Evolutionary conservation across 2,113 vertebrate genomes (phyloP), one percentile per base, ranked within the genome.

Genomic region (Scopus umbretta): DNA sequence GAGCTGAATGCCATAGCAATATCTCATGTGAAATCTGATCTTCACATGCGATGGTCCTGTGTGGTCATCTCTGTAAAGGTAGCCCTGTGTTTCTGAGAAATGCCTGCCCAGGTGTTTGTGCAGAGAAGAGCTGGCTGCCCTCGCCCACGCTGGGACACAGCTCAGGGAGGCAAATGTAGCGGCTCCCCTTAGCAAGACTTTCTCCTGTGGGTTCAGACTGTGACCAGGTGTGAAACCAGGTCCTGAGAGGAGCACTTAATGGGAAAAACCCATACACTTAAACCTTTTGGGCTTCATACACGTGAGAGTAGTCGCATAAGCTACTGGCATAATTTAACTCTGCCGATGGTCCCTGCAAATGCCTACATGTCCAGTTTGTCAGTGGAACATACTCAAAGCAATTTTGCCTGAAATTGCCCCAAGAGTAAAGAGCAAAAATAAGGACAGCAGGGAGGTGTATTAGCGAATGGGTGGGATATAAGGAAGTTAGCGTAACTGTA

Each of bases 31-130:
- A 88, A 86, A 84, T 74, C 78, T 74, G 42, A 61, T 38, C 65
- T 58, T 67, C 26, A 26, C 32, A 8, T 15, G 42, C 0, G 0
- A 53, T 21, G 36, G n/a, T 78, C 27, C 30, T 3, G 0, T 40
- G 71, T 12, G 21, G 61, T 65, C 75, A 43, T n/a, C 84, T 74
- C 75, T 36, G 29, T 5, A 84, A 52, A 84, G 12, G 17, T 16
- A 70, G 13, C 9, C 30, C 38, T 0, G 0, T 25, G n/a, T 45
- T 83, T 61, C 56, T 66, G 58, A 87, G 80, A 73, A 92, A 29
- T 1, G 9, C 13, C 36, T 40, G 62, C 19, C 43, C 38, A 47
- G 58, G 3, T 49, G 20, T 78, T 88, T 45, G 67, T 36, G 63
- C 52, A 47, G 40, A 72, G 22, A 47, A 36, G 50, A 49, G 26